Evolutionary conservation across 2,113 vertebrate species (phyloP), one percentile per base, ranked within the genome.

Genomic region (Calonectris borealis): DNA sequence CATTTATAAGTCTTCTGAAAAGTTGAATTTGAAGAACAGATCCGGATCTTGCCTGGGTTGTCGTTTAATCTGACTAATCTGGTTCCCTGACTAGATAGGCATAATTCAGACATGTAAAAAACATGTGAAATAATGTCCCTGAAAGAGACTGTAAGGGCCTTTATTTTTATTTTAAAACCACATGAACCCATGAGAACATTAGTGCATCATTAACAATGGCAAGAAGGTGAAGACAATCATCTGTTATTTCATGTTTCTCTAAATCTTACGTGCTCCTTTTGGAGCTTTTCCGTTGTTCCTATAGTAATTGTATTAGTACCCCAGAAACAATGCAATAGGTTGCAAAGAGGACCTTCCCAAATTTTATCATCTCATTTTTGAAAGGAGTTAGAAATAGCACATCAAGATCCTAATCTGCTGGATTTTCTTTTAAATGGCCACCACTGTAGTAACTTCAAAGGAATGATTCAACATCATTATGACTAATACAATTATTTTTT

Each of bases 381-480:
- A 52, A 71, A 38, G 17, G 5, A 38, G 16, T 79, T 75, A 79
- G 32, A 91, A 96, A 94, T 38, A 83, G 27, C 40, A 36, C 68
- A 84, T 84, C 10, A 88, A 77, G 86, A 86, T 54, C 36, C 49
- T 96, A 87, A 88, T 94, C 69, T 88, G 26, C 17, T 71, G 55
- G 14, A 6, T 55, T 94, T 88, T 94, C 46, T 51, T 34, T 77
- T 76, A 58, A 89, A 82, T 16, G 60, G 29, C 18, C 94, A 68
- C 48, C 54, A 75, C 34, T 5, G 21, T 68, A 84, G 90, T 88
- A 64, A 82, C 51, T 83, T 92, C 90, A 86, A 95, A 96, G 82
- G 77, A 97, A 86, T 94, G 52, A 96, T 90, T 96, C 87, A 94
- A 46, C 20, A 64, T 77, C 55, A 62, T 92, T 93, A 97, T 94